These are phyloP conservation scores for Mesoligia furuncula DNA, from an alignment of 2,888 invertebrate genomes.

Conservation along the genomic window DNA sequence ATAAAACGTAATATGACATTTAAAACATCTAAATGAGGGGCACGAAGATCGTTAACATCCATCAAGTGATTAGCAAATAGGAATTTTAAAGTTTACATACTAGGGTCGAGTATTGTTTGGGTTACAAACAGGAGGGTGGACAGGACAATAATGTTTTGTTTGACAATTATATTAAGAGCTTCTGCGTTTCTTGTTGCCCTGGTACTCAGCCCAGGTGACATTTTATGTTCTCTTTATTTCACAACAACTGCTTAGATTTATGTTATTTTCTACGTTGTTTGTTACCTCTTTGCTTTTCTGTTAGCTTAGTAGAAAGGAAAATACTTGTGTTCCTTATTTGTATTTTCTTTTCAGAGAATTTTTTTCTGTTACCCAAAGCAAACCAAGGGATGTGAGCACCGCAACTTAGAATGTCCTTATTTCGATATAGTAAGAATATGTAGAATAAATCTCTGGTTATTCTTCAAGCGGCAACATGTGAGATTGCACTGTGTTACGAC, in stretches of 20 bases:
- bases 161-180: slow-evolving; percentile 68
- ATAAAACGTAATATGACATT: slow-evolving; percentile 43
- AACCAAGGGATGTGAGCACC: slow-evolving; percentile 23
- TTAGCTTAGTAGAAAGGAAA: neutral
- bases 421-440: slow-evolving; percentile 20
- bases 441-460: neutral
- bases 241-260: slow-evolving; percentile 25
- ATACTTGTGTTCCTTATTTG: slow-evolving; percentile 14
- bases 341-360: slow-evolving; percentile 7
- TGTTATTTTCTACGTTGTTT: slow-evolving; percentile 8
- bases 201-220: slow-evolving; percentile 48
- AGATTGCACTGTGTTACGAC: slow-evolving; percentile 24
- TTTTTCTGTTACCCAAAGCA: slow-evolving; percentile 14
- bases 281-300: slow-evolving; percentile 15
- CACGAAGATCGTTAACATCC: slow-evolving; percentile 33
- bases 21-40: slow-evolving; percentile 31
- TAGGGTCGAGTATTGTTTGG: slow-evolving; percentile 38
- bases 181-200: slow-evolving; percentile 45
- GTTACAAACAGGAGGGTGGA: slow-evolving; percentile 38
- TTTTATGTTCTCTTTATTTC: slow-evolving; percentile 24
- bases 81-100: slow-evolving; percentile 23
- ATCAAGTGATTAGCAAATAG: slow-evolving; percentile 42
- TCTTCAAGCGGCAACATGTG: slow-evolving; percentile 33
- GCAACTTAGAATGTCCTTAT: slow-evolving; percentile 11
- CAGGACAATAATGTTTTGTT: slow-evolving; percentile 61